A percentile compares a stretch with the other conserved stretches of the same genome.
phyloP scores from a whole-genome alignment of 2,888 invertebrate species.

The Philaethria dido region DNA sequence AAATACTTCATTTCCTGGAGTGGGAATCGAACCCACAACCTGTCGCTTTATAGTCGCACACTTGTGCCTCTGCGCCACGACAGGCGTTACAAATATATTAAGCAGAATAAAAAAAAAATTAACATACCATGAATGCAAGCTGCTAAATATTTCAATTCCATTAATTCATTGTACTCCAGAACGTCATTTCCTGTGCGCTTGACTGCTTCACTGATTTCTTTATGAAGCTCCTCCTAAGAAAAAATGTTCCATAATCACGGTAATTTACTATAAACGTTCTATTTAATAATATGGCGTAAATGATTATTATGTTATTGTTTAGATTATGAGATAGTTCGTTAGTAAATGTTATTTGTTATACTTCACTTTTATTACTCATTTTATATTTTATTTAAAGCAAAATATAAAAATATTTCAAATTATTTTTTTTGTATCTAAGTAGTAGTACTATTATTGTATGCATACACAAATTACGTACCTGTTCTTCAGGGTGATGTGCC shows the following conservation, averaged over 20 bases:
- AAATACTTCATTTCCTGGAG: too few relatives aligned
- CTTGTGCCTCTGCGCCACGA: too few relatives aligned
- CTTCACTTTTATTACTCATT: too few relatives aligned
- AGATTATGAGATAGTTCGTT: too few relatives aligned
- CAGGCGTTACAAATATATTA: too few relatives aligned
- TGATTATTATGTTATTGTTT: too few relatives aligned
- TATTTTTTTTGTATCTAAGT: too few relatives aligned
- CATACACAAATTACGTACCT: constrained; percentile 51
- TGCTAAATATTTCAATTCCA: constrained; percentile 63
- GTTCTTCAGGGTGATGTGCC: constrained; percentile 62
- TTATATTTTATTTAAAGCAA: too few relatives aligned
- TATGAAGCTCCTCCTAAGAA: constrained; percentile 61
- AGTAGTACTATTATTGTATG: neutral
- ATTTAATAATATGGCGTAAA: neutral
- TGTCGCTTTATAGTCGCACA: too few relatives aligned
- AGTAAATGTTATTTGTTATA: too few relatives aligned
- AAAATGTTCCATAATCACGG: neutral
- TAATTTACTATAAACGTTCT: neutral
- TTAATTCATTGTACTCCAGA: constrained; percentile 65
- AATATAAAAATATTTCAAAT: too few relatives aligned
- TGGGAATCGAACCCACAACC: too few relatives aligned
- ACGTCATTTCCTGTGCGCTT: constrained; percentile 56
- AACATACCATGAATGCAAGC: constrained; percentile 62
- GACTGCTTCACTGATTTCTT: constrained; percentile 59
- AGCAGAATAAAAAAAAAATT: neutral